Base-by-base conservation (phyloP, 2,113 vertebrate species). In the Festucalex cinctus region DNA sequence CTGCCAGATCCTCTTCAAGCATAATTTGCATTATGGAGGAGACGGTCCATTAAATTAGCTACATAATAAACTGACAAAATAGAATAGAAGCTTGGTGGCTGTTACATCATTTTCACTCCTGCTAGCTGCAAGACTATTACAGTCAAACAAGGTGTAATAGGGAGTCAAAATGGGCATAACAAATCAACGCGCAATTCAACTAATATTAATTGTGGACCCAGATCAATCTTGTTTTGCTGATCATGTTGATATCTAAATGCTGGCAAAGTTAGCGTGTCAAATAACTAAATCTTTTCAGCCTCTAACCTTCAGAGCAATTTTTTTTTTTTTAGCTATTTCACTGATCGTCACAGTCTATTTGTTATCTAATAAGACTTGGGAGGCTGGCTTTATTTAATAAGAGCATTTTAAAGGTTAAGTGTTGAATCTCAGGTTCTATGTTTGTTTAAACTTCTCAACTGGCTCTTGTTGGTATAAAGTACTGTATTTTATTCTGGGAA, bases 1-100 rank as follows among this genome's bases (percentile, higher is more conserved):
- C 53, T 28, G 53, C 53, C 53, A 32, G 53, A 56, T 56, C 26
- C 12, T 57, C 54, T 57, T 57, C 16, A 17, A 57, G 54, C 54
- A 32, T 32, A 26, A 57, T 32, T 57, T 32, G 54, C 54, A 57
- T 57, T 26, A 57, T 32, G 54, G 28, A 57, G 54, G 26, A 32
- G 54, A 32, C 26, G 3, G 26, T 32, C 54, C 26, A 28, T 57
- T 32, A 57, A 57, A 57, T 57, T 57, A 32, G 54, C 24, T 16
- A 57, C 51, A 32, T 56, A 56, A 56, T 32, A 32, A 57, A 57
- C 54, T 57, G 26, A 57, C 26, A 57, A 57, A 32, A 28, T 32
- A 12, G 1, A 59, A 35, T 10, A 36, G 57, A 19, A 37, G 19
- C 2, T 14, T 57, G 28, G 16, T 17, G 16, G 19, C 24, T 26